Evolutionary conservation across 92 coral and sea anemone species (phyloP), one percentile per base, ranked within the genome.

Genomic region (Zoanthus sociatus): DNA sequence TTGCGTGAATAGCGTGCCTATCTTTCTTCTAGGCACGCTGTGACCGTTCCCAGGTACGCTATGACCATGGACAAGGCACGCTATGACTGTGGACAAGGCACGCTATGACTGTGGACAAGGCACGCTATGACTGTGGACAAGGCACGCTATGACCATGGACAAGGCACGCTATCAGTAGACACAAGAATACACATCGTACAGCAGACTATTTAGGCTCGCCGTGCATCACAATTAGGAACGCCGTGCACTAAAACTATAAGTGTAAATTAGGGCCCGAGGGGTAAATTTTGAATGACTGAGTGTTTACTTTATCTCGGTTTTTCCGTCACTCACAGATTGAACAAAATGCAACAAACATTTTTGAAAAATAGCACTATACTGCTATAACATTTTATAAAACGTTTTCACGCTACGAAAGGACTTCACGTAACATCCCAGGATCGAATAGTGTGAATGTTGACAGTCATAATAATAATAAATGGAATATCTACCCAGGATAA

Each of bases 191-290:
- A 37, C 4, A 4, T 14, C 13, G 14, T 69, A 69, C 73, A 30
- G 73, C 33, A 69, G 73, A 30, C 73, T 69, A 44, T 69, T 69
- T 18, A 69, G 74, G 74, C 74, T 69, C 15, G 33, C 74, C 46
- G 16, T 69, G 15, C 26, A 26, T 69, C 37, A 69, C 73, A 69
- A 69, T 26, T n/a, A 30, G 46, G 73, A 69, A 69, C 13, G 15
- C 42, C 46, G 15, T 69, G 44, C 7, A 69, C 74, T 20, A 31
- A 21, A 69, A n/a, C 55, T 2, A 1, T 50, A 50, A 50, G 55
- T 7, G 55, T 32, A 67, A 67, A 67, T 67, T 42, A 67, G 72
- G 44, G 72, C 72, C 12, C 37, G 72, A 67, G 26, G 26, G 26
- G 26, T 26, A 26, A 26, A 26, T 26, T 26, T 26, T 26, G 26